A percentile compares a stretch with the other conserved stretches of the same genome.
Evolutionary conservation across 2,888 invertebrate genomes (phyloP).

Genomic region (Melinaea marsaeus): DNA sequence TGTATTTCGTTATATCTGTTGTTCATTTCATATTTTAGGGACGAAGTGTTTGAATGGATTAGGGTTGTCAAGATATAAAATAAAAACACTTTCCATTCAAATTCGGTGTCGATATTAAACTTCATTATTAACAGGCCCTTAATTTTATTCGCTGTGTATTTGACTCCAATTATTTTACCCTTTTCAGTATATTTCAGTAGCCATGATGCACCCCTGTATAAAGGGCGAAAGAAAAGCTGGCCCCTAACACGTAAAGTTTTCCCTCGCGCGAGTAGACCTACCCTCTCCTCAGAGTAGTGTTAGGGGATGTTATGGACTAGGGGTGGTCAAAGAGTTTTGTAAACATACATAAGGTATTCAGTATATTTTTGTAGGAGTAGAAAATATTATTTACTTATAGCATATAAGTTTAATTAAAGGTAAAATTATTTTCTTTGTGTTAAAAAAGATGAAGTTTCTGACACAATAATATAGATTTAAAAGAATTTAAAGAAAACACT

Average conservation of each 20-base stretch:
- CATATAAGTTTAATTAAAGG: no score
- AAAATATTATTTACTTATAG: no score
- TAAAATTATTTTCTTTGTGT: no score
- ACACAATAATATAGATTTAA: no score
- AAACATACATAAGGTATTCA: neutral
- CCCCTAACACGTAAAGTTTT: slow-evolving; percentile 65
- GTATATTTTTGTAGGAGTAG: no score
- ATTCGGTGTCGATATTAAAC: slow-evolving; percentile 8
- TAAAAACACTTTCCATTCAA: neutral
- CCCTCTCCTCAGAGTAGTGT: slow-evolving; percentile 63
- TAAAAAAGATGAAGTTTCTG: no score
- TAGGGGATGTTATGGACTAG: slow-evolving; percentile 52
- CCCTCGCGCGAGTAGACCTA: slow-evolving; percentile 73
- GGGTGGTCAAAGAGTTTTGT: slow-evolving; percentile 48
- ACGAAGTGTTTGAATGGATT: neutral
- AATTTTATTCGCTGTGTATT: slow-evolving; percentile 25
- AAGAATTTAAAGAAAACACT: no score
- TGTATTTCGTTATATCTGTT: neutral
- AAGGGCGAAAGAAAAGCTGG: slow-evolving; percentile 54
- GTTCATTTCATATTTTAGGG: neutral
- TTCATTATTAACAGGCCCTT: slow-evolving; percentile 20
- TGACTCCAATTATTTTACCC: slow-evolving; percentile 29
- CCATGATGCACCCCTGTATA: slow-evolving; percentile 56
- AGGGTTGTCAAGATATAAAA: neutral
- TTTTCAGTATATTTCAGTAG: slow-evolving; percentile 39